Conservation (phyloP, 2,888 invertebrate species). For the Amphiduros pacificus region DNA sequence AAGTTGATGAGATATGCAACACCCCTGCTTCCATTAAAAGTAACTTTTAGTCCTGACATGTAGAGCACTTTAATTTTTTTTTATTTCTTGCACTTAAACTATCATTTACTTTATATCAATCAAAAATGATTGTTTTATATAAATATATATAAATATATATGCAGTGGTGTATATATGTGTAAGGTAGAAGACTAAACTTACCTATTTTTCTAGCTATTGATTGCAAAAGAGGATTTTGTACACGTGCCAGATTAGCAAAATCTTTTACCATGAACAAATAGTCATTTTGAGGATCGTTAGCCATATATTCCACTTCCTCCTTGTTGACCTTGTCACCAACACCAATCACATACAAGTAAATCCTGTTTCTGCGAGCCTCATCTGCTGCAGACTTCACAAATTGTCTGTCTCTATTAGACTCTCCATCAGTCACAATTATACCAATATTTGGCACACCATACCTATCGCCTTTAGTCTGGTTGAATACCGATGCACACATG, state of each 20-base stretch:
- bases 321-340: constrained; percentile 5
- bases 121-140: no score
- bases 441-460: constrained; percentile 7
- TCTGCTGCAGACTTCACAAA: constrained; percentile 1
- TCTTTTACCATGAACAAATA: constrained; percentile 5
- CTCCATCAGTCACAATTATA: constrained; percentile 12
- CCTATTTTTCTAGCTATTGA: no score
- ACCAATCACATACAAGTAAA: constrained; percentile 8
- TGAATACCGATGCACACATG: constrained; percentile 5
- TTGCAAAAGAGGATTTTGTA: no score
- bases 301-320: constrained; percentile 1
- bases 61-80: no score
- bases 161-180: no score
- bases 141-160: no score
- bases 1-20: not conserved
- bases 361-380: not conserved
- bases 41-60: no score
- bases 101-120: no score
- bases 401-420: constrained; percentile 6
- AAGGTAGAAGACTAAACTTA: no score
- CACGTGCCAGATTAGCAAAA: constrained; percentile 4
- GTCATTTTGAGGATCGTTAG: not conserved
- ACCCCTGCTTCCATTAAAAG: no score
- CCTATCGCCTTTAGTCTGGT: constrained; percentile 3
- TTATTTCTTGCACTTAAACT: no score